Evolutionary conservation across 2,888 invertebrate species (phyloP).

Genomic region (Tenthredo amoena): DNA sequence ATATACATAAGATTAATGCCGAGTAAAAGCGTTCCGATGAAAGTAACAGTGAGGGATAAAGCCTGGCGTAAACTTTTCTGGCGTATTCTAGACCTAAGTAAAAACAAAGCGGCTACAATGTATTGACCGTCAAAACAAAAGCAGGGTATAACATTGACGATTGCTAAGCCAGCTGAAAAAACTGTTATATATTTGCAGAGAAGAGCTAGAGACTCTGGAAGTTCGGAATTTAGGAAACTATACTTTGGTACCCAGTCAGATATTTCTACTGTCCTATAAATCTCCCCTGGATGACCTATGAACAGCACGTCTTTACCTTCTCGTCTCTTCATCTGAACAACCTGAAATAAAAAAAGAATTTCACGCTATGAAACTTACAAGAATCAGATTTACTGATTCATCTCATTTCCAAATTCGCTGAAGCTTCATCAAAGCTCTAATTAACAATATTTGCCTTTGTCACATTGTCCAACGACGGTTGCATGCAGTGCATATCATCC

Average conservation of each 20-base stretch:
- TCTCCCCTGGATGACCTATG: conserved; percentile 88
- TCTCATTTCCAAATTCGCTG: not conserved
- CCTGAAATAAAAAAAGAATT: conserved; percentile 61
- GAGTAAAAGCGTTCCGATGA: conserved; percentile 87
- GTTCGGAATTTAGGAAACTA: conserved; percentile 81
- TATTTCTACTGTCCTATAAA: conserved; percentile 86
- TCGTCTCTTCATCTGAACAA: conserved; percentile 74
- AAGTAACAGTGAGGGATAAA: conserved; percentile 85
- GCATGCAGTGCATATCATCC: conserved; percentile 84
- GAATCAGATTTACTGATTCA: too few species aligned
- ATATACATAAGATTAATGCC: conserved; percentile 84
- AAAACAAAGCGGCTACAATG: conserved; percentile 86
- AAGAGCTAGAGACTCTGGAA: conserved; percentile 86
- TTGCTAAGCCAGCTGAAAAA: conserved; percentile 93
- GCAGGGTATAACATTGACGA: conserved; percentile 95
- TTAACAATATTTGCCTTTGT: conserved; percentile 82
- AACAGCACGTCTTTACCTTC: conserved; percentile 87
- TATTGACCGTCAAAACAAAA: conserved; percentile 96
- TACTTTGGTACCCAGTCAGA: conserved; percentile 90
- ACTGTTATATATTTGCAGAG: conserved; percentile 90
- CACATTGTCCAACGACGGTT: conserved; percentile 88
- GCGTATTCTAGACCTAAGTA: conserved; percentile 79
- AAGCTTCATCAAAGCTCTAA: not conserved
- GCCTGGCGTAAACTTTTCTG: conserved; percentile 82
- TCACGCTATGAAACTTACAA: not conserved